These are phyloP conservation scores for Mastacembelus armatus DNA, from an alignment of 2,797 vertebrate species.

Conservation along the genomic window DNA sequence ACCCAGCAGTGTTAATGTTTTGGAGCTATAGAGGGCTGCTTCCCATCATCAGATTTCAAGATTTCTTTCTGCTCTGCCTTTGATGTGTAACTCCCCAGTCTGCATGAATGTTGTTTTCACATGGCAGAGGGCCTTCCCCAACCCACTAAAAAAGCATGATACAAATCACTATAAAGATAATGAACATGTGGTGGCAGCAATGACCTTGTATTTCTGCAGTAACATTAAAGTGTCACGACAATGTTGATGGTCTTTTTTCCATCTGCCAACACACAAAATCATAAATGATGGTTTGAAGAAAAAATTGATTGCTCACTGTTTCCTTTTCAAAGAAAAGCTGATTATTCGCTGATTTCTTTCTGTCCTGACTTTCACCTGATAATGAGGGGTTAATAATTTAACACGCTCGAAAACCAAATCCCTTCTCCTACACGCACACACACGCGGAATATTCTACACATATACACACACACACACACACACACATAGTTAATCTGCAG, in stretches of 20 bases:
- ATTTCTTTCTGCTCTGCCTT: conserved; percentile 63
- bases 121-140: conserved; percentile 37
- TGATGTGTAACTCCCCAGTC: conserved; percentile 61
- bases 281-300: conserved; percentile 18
- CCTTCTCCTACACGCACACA: neutral
- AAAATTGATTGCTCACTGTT: conserved; percentile 31
- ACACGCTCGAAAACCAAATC: conserved; percentile 40
- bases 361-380: conserved; percentile 56
- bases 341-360: conserved; percentile 60
- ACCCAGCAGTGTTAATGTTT: conserved; percentile 41
- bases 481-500: conserved; percentile 67
- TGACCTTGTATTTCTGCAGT: conserved; percentile 23
- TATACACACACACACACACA: conserved; percentile 22
- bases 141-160: neutral
- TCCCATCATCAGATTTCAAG: conserved; percentile 56
- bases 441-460: conserved; percentile 3
- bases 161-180: conserved; percentile 26
- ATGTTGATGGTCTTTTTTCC: conserved; percentile 21
- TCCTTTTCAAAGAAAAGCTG: conserved; percentile 43
- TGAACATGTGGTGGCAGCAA: conserved; percentile 26
- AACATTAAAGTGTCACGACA: conserved; percentile 17
- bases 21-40: conserved; percentile 38
- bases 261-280: conserved; percentile 12
- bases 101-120: conserved; percentile 59
- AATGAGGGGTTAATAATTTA: conserved; percentile 70